Conservation (phyloP, 1,140 invertebrate genomes). For the Ceratitis capitata region DNA sequence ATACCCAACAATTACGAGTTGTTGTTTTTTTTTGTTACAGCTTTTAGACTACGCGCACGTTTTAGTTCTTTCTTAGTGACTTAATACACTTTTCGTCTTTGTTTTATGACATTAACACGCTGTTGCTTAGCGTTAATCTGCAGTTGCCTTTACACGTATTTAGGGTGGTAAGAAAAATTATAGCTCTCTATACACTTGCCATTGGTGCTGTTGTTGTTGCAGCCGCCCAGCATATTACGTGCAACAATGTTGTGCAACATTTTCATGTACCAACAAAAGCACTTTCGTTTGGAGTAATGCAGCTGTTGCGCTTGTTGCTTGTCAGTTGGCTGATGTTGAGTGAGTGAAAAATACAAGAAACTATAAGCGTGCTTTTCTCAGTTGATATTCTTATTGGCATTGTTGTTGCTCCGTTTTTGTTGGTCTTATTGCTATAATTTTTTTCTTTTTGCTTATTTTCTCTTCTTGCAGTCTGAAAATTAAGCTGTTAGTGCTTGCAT, state of each 20-base stretch:
- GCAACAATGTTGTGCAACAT: slow-evolving; percentile 12
- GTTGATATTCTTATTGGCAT: not conserved
- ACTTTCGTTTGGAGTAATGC: not conserved
- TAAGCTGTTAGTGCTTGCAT: not conserved
- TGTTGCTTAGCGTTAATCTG: not conserved
- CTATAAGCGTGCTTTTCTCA: not conserved
- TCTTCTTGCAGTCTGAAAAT: not conserved
- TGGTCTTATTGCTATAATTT: not conserved
- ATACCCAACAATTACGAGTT: not conserved
- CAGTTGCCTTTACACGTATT: too few relatives aligned
- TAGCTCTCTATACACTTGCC: not conserved
- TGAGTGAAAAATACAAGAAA: not conserved
- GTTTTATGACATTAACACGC: not conserved
- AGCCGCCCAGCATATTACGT: not conserved
- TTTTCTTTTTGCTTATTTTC: not conserved
- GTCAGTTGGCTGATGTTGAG: not conserved
- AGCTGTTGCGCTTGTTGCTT: not conserved
- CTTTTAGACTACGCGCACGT: too few relatives aligned
- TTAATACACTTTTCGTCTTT: not conserved
- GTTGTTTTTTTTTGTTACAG: too few relatives aligned
- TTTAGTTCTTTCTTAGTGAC: not conserved
- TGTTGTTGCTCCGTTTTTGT: not conserved
- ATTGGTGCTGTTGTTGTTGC: not conserved
- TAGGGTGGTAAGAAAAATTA: too few relatives aligned
- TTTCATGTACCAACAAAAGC: not conserved